These are phyloP conservation scores for Boloria selene DNA, from an alignment of 2,888 invertebrate genomes.

Conservation along the genomic window DNA sequence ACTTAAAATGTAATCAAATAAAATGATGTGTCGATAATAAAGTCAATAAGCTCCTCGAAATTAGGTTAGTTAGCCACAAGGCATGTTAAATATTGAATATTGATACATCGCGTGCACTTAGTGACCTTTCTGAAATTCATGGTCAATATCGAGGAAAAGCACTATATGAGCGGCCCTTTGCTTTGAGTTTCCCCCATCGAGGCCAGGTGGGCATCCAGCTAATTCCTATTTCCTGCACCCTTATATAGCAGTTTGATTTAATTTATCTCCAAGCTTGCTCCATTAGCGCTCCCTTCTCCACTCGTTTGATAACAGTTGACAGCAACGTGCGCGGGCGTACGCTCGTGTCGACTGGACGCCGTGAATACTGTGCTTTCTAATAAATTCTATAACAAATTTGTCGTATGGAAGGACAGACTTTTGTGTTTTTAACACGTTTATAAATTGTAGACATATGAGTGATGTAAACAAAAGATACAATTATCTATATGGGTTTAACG, in stretches of 20 bases:
- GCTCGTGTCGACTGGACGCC: conserved; percentile 41
- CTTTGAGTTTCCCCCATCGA: conserved; percentile 41
- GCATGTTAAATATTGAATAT: conserved; percentile 22
- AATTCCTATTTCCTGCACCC: conserved; percentile 73
- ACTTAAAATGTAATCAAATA: background rate
- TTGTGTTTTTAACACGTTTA: conserved; percentile 23
- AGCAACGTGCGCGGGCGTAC: conserved; percentile 57
- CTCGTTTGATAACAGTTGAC: conserved; percentile 68
- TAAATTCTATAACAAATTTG: conserved; percentile 24
- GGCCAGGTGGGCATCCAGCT: conserved; percentile 49
- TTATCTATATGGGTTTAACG: conserved; percentile 28
- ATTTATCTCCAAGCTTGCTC: conserved; percentile 72
- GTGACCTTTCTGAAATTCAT: conserved; percentile 29
- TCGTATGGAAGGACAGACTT: background rate
- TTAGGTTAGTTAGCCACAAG: conserved; percentile 7
- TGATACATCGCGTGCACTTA: conserved; percentile 16
- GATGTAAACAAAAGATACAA: conserved; percentile 24
- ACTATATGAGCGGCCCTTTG: conserved; percentile 26
- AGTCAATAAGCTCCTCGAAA: conserved; percentile 5
- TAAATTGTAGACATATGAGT: conserved; percentile 3
- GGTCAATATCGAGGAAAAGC: conserved; percentile 31
- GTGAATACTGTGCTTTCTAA: conserved; percentile 26
- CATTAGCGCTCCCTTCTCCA: conserved; percentile 64
- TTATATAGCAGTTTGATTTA: conserved; percentile 68
- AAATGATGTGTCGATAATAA: background rate